Conservation (phyloP, 2,888 invertebrate genomes). For the Anthrax anthrax region DNA sequence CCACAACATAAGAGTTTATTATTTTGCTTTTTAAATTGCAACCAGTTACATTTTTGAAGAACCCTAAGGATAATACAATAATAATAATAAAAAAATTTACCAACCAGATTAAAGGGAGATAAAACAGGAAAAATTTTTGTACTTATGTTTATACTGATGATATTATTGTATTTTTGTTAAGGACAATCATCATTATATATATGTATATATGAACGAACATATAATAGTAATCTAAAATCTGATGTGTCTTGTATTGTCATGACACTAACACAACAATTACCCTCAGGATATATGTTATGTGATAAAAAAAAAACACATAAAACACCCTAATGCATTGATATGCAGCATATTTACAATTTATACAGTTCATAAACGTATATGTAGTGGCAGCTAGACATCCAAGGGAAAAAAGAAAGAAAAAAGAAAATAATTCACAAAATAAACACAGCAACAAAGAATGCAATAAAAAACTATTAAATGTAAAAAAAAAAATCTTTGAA, state of each 20-base stretch:
- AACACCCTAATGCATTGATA: no score
- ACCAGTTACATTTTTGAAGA: background rate
- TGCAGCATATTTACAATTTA: no score
- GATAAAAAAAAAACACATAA: constrained; percentile 2
- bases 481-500: background rate
- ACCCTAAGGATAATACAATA: background rate
- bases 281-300: background rate
- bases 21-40: background rate
- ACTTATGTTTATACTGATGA: background rate
- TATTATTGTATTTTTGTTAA: no score
- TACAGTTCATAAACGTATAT: no score
- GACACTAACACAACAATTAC: constrained; percentile 9
- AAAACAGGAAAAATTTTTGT: background rate
- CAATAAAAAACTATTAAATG: no score
- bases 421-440: background rate
- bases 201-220: no score
- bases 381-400: no score
- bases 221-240: no score
- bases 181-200: no score
- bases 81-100: background rate
- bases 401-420: background rate
- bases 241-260: no score
- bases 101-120: background rate
- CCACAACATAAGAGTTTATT: no score
- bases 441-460: no score